phyloP scores from a whole-genome alignment of 2,888 invertebrate genomes.

The Cremastobaeus sp. region DNA sequence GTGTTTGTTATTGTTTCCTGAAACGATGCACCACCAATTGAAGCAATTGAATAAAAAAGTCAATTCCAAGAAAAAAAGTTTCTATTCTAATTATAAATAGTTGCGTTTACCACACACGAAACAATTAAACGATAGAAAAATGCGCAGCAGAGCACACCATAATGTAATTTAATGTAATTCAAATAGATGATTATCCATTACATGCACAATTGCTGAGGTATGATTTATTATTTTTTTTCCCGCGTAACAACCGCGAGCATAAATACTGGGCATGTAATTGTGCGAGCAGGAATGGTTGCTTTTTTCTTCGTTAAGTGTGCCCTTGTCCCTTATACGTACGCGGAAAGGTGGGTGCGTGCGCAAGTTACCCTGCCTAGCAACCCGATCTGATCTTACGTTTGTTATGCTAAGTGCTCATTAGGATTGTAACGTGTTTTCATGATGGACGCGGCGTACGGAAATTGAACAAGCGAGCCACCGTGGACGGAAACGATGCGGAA shows the following conservation, averaged over 20 bases:
- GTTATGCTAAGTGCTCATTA: constrained; percentile 77
- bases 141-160: constrained; percentile 29
- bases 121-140: constrained; percentile 41
- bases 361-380: constrained; percentile 66
- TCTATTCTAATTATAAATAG: too few relatives aligned
- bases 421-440: constrained; percentile 70
- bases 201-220: constrained; percentile 57
- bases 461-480: constrained; percentile 49
- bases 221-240: constrained; percentile 58
- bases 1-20: too few relatives aligned
- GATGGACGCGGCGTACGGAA: constrained; percentile 58
- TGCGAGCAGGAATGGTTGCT: constrained; percentile 47
- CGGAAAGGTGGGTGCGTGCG: constrained; percentile 58
- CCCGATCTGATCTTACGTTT: constrained; percentile 74
- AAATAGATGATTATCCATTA: constrained; percentile 58
- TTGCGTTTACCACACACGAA: too few relatives aligned
- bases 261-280: constrained; percentile 55
- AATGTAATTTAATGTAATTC: constrained; percentile 55
- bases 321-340: constrained; percentile 50
- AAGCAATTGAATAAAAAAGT: too few relatives aligned
- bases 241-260: constrained; percentile 33
- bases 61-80: too few relatives aligned
- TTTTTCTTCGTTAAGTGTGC: constrained; percentile 39
- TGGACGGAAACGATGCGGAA: constrained; percentile 49
- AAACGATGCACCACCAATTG: too few relatives aligned